Conservation (phyloP, 1,140 invertebrate species). For the Aphis gossypii region DNA sequence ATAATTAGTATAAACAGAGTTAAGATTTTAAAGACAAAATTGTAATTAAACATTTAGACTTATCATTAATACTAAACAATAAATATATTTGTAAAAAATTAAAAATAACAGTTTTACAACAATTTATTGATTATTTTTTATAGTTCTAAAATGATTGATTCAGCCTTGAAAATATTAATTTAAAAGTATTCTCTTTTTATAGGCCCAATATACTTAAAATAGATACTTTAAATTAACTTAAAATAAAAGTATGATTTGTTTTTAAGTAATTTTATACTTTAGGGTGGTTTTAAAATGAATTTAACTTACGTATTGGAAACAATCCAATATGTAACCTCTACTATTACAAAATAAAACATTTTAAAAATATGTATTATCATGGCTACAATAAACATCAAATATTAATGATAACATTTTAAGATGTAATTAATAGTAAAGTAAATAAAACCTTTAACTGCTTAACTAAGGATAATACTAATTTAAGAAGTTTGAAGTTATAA, state of each 20-base stretch:
- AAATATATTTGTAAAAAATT: background rate
- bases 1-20: background rate
- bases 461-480: background rate
- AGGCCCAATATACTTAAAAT: background rate
- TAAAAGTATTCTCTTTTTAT: background rate
- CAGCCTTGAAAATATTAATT: constrained; percentile 1
- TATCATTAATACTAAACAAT: too few species aligned
- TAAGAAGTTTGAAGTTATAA: background rate
- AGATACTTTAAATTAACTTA: background rate
- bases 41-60: background rate
- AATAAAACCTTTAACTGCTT: background rate
- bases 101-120: background rate
- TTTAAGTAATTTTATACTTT: background rate
- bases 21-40: background rate
- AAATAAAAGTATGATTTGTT: background rate
- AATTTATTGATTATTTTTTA: background rate
- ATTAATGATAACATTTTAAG: background rate
- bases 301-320: background rate
- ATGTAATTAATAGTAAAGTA: background rate
- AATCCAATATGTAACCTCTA: background rate
- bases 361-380: background rate
- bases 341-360: background rate
- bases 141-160: background rate
- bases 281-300: background rate
- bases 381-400: background rate